Evolutionary conservation across 1,140 invertebrate genomes (phyloP).

Genomic region (Drosophila quadrilineata): DNA sequence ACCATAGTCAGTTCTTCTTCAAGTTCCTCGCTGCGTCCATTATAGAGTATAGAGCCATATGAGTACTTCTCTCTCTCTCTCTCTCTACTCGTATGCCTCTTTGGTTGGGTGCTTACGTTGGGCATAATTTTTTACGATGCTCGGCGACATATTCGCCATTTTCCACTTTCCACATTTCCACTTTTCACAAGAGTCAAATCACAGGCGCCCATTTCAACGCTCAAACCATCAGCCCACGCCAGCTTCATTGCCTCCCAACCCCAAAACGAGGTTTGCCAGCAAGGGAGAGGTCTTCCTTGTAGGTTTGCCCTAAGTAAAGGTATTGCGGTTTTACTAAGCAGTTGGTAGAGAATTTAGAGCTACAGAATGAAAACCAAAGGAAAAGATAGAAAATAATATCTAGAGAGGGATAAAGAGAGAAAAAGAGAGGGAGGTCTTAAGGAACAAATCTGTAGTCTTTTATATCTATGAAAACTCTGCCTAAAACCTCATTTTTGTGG

Average conservation of each 20-base stretch:
- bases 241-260: slow-evolving; percentile 10
- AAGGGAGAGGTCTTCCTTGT: too few relatives aligned
- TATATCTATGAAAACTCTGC: too few relatives aligned
- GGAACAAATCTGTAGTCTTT: too few relatives aligned
- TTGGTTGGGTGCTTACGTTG: slow-evolving; percentile 48
- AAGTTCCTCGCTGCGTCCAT: neutral
- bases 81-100: slow-evolving; percentile 9
- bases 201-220: slow-evolving; percentile 68
- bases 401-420: too few relatives aligned
- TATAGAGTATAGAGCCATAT: slow-evolving; percentile 3
- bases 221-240: slow-evolving; percentile 17
- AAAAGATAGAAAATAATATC: too few relatives aligned
- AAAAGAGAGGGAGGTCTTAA: too few relatives aligned
- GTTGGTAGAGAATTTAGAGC: too few relatives aligned
- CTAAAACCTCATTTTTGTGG: too few relatives aligned
- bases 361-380: too few relatives aligned
- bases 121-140: slow-evolving; percentile 78
- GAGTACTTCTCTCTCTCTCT: too few relatives aligned
- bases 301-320: too few relatives aligned
- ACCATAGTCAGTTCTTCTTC: slow-evolving; percentile 3
- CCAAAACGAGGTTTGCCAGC: neutral
- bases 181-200: slow-evolving; percentile 68
- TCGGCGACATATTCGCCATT: slow-evolving; percentile 75
- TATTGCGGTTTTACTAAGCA: too few relatives aligned
- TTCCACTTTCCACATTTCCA: slow-evolving; percentile 61